Percentiles rank a stretch among this genome's conserved stretches.
These are phyloP conservation scores for Drosophila ustulata DNA, from an alignment of 2,888 invertebrate genomes.

Conservation along the genomic window DNA sequence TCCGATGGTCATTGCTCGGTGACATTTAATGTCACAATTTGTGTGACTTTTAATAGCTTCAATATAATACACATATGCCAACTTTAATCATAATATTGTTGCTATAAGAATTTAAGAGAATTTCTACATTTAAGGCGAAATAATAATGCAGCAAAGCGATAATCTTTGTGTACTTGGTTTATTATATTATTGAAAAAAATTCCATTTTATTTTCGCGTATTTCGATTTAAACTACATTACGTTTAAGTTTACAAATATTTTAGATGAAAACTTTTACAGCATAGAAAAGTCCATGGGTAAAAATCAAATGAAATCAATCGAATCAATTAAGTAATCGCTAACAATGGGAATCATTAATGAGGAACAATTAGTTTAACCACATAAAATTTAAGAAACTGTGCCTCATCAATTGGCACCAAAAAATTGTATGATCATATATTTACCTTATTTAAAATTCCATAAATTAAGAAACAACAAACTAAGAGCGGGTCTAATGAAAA, in stretches of 20 bases:
- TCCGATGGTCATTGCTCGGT: slow-evolving; percentile 58
- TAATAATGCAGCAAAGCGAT: neutral
- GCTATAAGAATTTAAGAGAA: neutral
- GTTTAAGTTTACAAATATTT: neutral
- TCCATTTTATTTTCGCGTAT: too few species aligned
- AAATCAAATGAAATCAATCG: slow-evolving; percentile 7
- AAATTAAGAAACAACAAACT: slow-evolving; percentile 66
- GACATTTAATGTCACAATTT: slow-evolving; percentile 76
- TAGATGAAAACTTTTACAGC: neutral
- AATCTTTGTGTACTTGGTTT: too few species aligned
- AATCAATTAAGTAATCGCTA: slow-evolving; percentile 39
- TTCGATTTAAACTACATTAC: too few species aligned
- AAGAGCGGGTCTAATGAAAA: slow-evolving; percentile 65
- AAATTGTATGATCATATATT: slow-evolving; percentile 36
- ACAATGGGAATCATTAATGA: slow-evolving; percentile 55
- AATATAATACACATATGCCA: neutral
- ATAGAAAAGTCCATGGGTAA: slow-evolving; percentile 8
- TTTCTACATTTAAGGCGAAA: neutral
- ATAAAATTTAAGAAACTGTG: slow-evolving; percentile 38
- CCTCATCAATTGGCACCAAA: slow-evolving; percentile 48
- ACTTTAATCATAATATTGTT: neutral
- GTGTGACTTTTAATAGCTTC: slow-evolving; percentile 57
- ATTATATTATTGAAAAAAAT: too few species aligned
- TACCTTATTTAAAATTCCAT: slow-evolving; percentile 72
- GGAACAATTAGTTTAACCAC: slow-evolving; percentile 42